Evolutionary conservation across 64 coral and sea anemone genomes (phyloP).

Genomic region (Porites australiensis): DNA sequence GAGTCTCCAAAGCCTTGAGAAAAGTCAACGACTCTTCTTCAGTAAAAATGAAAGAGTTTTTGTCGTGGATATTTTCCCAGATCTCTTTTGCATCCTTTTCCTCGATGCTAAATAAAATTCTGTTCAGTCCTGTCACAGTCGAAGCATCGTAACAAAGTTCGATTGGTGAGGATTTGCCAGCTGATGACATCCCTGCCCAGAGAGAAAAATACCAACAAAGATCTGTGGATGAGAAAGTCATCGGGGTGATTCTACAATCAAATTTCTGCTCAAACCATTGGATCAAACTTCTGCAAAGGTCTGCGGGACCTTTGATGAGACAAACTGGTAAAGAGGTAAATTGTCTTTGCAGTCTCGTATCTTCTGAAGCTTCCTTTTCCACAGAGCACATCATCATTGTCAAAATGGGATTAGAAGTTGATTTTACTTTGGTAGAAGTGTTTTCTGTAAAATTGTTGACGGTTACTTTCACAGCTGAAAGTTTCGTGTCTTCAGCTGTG

Average conservation of each 20-base stretch:
- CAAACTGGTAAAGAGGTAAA: conserved; percentile 86
- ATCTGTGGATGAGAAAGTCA: conserved; percentile 75
- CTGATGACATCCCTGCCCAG: conserved; percentile 65
- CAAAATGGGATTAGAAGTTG: conserved; percentile 28
- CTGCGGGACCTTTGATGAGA: conserved; percentile 74
- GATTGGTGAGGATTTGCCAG: conserved; percentile 30
- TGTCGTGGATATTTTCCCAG: conserved; percentile 66
- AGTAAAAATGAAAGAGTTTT: conserved; percentile 78
- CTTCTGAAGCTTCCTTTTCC: conserved; percentile 53
- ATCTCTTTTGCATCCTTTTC: conserved; percentile 67
- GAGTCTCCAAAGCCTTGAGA: conserved; percentile 79
- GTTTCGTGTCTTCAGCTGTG: conserved; percentile 57
- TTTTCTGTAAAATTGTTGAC: conserved; percentile 17
- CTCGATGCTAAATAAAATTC: conserved; percentile 74
- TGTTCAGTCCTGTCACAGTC: conserved; percentile 54
- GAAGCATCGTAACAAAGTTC: conserved; percentile 80
- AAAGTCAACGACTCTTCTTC: conserved; percentile 73
- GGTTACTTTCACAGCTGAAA: conserved; percentile 60
- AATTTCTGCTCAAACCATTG: conserved; percentile 76
- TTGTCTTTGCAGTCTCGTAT: conserved; percentile 14
- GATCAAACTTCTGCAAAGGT: conserved; percentile 51
- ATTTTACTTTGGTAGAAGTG: conserved; percentile 1
- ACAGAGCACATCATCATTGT: conserved; percentile 78
- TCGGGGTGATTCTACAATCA: conserved; percentile 85
- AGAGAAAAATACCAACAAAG: conserved; percentile 87